Evolutionary conservation across 2,113 vertebrate genomes (phyloP), one percentile per base, ranked within the genome.

Genomic region (Uropsilus gracilis): DNA sequence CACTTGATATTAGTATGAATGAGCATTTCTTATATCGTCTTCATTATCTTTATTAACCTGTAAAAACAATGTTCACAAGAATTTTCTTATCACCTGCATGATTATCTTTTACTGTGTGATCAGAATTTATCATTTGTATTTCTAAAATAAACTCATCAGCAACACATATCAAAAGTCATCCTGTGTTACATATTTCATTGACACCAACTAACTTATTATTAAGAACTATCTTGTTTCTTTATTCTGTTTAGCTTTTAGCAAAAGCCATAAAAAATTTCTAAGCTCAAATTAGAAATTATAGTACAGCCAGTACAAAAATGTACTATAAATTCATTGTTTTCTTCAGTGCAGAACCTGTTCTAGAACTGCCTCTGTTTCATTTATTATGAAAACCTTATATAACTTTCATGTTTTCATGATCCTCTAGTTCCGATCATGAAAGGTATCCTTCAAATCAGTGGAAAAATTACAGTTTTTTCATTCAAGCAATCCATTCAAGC

Each of bases 211-310:
- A 28, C 50, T 76, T 87, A 30, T 76, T 90, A 34, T 57, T 72
- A 64, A 82, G 83, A 77, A n/a, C 6, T 68, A 22, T 39, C 32
- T 46, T 63, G 9, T 59, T 69, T 90, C 44, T 90, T 83, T 64
- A 63, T 69, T 89, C 32, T 63, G 2, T 76, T 86, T 20, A 61
- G 12, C 32, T 57, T 50, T 90, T 84, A 64, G 34, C 66, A 85
- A 96, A 91, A 71, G 37, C 32, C 13, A 24, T 96, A 89, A 91
- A 14, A 68, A 59, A 94, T 61, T 44, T 87, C 20, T 61, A 59
- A 57, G 24, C 55, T 68, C 61, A 91, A 88, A 84, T 73, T 50
- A 66, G n/a, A n/a, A n/a, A n/a, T n/a, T n/a, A n/a, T n/a, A n/a
- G 18, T 20, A 73, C 17, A 86, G 12, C 8, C 7, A 76, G 34